Percentiles rank a stretch among this genome's conserved stretches.
These are phyloP conservation scores for Lacanobia wlatinum DNA, from an alignment of 2,888 invertebrate species.

Conservation along the genomic window DNA sequence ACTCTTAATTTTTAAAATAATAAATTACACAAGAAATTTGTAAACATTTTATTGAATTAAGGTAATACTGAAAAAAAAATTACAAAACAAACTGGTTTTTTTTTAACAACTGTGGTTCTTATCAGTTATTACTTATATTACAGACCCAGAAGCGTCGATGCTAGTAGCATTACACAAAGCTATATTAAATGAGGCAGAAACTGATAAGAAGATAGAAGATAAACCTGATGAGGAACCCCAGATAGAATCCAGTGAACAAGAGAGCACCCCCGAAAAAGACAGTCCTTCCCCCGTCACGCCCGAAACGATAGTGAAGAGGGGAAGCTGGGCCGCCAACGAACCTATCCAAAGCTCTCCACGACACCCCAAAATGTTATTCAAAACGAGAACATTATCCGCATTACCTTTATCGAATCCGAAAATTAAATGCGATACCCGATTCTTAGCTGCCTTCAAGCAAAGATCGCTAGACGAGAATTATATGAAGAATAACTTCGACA, in stretches of 20 bases:
- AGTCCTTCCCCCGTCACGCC: slow-evolving; percentile 80
- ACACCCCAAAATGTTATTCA: slow-evolving; percentile 85
- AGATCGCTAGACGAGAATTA: slow-evolving; percentile 86
- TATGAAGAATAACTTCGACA: slow-evolving; percentile 83
- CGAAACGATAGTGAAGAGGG: slow-evolving; percentile 75
- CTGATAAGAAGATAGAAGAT: slow-evolving; percentile 70
- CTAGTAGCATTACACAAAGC: slow-evolving; percentile 79
- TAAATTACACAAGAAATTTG: too few relatives aligned
- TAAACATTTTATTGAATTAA: too few relatives aligned
- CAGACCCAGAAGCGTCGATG: slow-evolving; percentile 85
- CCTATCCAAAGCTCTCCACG: slow-evolving; percentile 79
- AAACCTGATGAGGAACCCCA: slow-evolving; percentile 74
- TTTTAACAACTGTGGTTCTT: too few relatives aligned
- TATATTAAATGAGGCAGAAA: slow-evolving; percentile 72
- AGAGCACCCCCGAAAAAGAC: slow-evolving; percentile 82
- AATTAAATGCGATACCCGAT: slow-evolving; percentile 81
- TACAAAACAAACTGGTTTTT: too few relatives aligned
- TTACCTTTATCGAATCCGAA: slow-evolving; percentile 83
- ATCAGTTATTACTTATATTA: slow-evolving; percentile 47
- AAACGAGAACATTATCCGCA: slow-evolving; percentile 86
- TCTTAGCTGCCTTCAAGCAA: slow-evolving; percentile 84
- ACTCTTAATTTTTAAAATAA: too few relatives aligned
- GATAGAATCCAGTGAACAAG: slow-evolving; percentile 77
- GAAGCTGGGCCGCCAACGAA: slow-evolving; percentile 81
- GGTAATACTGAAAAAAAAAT: too few relatives aligned